phyloP scores from a whole-genome alignment of 2,888 invertebrate genomes.

The Ethmia dodecea region DNA sequence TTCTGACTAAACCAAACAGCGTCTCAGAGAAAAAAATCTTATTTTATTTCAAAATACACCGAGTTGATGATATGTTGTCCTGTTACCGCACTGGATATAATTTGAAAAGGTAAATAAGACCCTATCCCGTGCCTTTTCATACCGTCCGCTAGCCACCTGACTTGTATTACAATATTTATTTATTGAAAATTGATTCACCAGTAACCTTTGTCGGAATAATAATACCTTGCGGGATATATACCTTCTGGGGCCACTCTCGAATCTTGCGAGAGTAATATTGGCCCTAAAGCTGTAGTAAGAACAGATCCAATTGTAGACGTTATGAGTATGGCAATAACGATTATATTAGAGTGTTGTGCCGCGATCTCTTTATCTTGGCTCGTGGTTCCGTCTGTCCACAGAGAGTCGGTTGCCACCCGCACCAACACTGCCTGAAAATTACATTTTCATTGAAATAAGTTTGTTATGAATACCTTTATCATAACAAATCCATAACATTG shows the following conservation, averaged over 20 bases:
- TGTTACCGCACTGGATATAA: no score
- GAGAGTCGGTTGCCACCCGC: slow-evolving; percentile 60
- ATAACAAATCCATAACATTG: no score
- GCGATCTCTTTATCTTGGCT: slow-evolving; percentile 52
- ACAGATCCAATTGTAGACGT: slow-evolving; percentile 60
- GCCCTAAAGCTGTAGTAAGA: slow-evolving; percentile 58
- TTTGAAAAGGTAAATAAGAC: no score
- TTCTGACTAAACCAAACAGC: no score
- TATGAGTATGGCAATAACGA: slow-evolving; percentile 63
- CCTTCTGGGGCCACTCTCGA: slow-evolving; percentile 59
- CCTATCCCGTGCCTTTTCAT: no score
- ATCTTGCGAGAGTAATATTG: slow-evolving; percentile 55
- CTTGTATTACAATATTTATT: not conserved
- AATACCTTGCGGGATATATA: slow-evolving; percentile 23
- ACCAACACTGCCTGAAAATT: slow-evolving; percentile 67
- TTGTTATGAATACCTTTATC: slow-evolving; percentile 13
- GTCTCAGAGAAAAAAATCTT: no score
- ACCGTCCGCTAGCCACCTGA: no score
- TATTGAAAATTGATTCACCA: slow-evolving; percentile 6
- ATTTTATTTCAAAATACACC: no score
- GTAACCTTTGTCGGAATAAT: not conserved
- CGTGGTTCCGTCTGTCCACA: slow-evolving; percentile 47
- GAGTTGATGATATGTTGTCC: no score
- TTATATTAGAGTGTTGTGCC: slow-evolving; percentile 61
- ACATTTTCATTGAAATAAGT: slow-evolving; percentile 17